These are phyloP conservation scores for Anolis carolinensis DNA, from an alignment of 2,113 vertebrate genomes.

Conservation along the genomic window DNA sequence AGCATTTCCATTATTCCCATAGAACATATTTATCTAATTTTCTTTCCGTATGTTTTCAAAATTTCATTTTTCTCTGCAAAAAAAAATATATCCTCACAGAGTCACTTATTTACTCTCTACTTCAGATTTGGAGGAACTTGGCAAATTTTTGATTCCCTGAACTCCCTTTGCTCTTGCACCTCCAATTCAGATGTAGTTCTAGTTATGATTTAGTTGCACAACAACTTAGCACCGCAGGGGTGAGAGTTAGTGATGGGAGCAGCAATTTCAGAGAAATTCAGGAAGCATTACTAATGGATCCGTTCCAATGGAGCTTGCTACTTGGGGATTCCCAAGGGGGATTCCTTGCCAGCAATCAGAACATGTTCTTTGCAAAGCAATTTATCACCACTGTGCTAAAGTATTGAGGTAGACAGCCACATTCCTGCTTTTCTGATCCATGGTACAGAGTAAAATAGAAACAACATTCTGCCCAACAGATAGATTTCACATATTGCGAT, in stretches of 20 bases:
- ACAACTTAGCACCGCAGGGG: constrained; percentile 52
- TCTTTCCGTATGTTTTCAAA: neutral
- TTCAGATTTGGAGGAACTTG: neutral
- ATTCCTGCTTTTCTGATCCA: no score
- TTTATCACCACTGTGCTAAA: neutral
- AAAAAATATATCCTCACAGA: neutral
- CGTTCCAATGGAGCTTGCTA: constrained; percentile 38
- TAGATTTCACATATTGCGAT: neutral
- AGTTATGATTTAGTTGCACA: constrained; percentile 15
- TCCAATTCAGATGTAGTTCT: neutral
- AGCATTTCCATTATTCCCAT: neutral
- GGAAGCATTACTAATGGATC: constrained; percentile 60
- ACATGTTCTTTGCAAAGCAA: constrained; percentile 30
- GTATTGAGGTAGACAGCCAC: neutral
- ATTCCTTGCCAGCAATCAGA: constrained; percentile 45
- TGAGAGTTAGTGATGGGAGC: constrained; percentile 23
- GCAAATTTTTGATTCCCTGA: neutral
- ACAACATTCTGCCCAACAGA: neutral
- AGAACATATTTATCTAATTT: neutral
- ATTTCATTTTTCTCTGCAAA: neutral
- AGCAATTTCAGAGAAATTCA: constrained; percentile 45
- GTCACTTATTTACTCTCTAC: neutral
- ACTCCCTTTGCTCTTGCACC: neutral
- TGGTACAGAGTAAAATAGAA: neutral
- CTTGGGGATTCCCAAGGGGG: constrained; percentile 32